Evolutionary conservation across 2,113 vertebrate genomes (phyloP).

Genomic region (Todiramphus saurophagus): DNA sequence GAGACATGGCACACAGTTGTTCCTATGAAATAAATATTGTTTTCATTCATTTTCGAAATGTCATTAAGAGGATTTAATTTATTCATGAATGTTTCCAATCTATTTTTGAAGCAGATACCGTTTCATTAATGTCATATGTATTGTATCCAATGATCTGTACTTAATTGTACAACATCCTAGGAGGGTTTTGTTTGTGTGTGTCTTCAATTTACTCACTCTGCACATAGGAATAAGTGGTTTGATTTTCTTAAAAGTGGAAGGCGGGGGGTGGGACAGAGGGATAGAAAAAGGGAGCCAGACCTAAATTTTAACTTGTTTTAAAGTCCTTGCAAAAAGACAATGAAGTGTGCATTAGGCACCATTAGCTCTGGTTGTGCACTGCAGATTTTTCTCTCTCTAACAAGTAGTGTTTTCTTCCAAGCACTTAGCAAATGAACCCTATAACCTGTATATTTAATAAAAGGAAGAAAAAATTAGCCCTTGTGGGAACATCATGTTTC

Average conservation of each 20-base stretch:
- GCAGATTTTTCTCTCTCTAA: slow-evolving; percentile 66
- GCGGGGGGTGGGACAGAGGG: not conserved
- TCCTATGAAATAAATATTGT: slow-evolving; percentile 20
- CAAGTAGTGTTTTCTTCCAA: slow-evolving; percentile 68
- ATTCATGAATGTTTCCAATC: slow-evolving; percentile 57
- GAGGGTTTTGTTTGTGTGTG: slow-evolving; percentile 45
- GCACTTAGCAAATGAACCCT: slow-evolving; percentile 73
- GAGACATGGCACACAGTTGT: not conserved
- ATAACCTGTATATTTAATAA: slow-evolving; percentile 78
- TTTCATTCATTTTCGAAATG: slow-evolving; percentile 54
- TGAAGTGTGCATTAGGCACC: slow-evolving; percentile 49
- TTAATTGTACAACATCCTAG: slow-evolving; percentile 54
- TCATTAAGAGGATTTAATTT: slow-evolving; percentile 47
- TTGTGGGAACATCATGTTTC: slow-evolving; percentile 84
- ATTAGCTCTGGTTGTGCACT: slow-evolving; percentile 53
- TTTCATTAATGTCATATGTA: slow-evolving; percentile 62
- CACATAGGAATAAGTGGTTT: slow-evolving; percentile 38
- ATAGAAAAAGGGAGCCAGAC: slow-evolving; percentile 36
- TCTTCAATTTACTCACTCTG: slow-evolving; percentile 57
- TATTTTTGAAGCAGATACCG: slow-evolving; percentile 54
- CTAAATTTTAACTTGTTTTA: slow-evolving; percentile 49
- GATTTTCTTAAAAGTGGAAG: slow-evolving; percentile 54
- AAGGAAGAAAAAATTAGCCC: slow-evolving; percentile 69
- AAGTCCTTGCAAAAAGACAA: slow-evolving; percentile 49
- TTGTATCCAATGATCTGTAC: slow-evolving; percentile 49